Base-by-base conservation (phyloP, 2,888 invertebrate species). In the Lepidocyrtoides sp. region DNA sequence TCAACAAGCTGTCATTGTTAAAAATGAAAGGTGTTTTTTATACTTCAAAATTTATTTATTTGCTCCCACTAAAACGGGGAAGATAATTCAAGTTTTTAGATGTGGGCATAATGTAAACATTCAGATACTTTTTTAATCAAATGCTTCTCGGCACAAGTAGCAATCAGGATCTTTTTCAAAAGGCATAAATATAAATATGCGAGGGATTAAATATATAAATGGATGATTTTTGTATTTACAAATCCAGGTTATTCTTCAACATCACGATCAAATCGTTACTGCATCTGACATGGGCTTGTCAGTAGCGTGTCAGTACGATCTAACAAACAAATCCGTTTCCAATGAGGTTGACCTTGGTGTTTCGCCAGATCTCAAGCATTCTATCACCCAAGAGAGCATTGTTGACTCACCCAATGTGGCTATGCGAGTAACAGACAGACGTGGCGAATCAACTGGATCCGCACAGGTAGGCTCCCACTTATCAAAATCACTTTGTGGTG, bases 401-500 rank as follows among this genome's bases (percentile, higher is more conserved):
- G 98, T 99, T 91, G 98, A 98, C 95, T 98, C 98, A 91, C 98
- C 98, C 92, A 98, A 98, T 95, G 98, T 98, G 91, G 97, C 98
- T 51, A 98, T 99, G 98, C 97, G 94, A 87, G 94, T 94, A 23
- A 94, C 94, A 29, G 94, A 94, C 91, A 92, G 94, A 83, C 92
- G 94, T 83, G 94, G 94, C 51, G 94, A 94, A 92, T 93, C 93
- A 66, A 94, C 94, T 87, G 94, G 93, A 86, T 94, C 94, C 81
- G 94, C 94, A 82, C 94, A 94, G 93, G 94, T 94, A 91, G 91
- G 84, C 23, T 32, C 20, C 29, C 32, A 77, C 54, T 51, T 51
- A 3, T 54, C 41, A 63, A 41, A 36, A 36, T 72, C 84, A 84
- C 17, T 84, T 69, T 17, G 12, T 12, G 36, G 12, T 44, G 44